Conservation (phyloP, 1,140 invertebrate species). For the Anoplophora glabripennis region DNA sequence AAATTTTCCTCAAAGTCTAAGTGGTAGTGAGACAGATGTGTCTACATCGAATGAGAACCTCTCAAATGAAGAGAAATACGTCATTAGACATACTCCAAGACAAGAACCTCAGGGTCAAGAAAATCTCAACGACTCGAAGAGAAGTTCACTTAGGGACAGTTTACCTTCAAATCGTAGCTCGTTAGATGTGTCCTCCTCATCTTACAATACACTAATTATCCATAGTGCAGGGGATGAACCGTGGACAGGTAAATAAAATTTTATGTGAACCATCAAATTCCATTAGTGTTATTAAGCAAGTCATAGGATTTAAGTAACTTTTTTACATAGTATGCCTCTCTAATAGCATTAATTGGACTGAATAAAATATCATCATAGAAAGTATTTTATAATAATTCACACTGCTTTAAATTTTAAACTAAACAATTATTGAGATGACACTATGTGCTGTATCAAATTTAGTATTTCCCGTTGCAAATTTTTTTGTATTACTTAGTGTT, state of each 20-base stretch:
- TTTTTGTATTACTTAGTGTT: too few relatives aligned
- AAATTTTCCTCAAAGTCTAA: slow-evolving; percentile 67
- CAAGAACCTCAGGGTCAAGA: slow-evolving; percentile 93
- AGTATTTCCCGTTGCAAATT: too few relatives aligned
- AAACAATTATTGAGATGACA: too few relatives aligned
- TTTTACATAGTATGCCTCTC: too few relatives aligned
- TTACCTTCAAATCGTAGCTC: slow-evolving; percentile 71
- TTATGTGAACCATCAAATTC: slow-evolving; percentile 9
- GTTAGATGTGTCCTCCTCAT: slow-evolving; percentile 70
- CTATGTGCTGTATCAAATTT: too few relatives aligned
- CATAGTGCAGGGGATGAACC: slow-evolving; percentile 69
- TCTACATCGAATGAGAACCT: slow-evolving; percentile 88
- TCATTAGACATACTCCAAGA: slow-evolving; percentile 74
- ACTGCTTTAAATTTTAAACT: too few relatives aligned
- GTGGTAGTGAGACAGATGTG: slow-evolving; percentile 86
- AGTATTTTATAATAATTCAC: too few relatives aligned
- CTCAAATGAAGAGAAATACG: slow-evolving; percentile 80
- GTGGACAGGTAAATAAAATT: slow-evolving; percentile 57
- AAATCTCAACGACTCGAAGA: slow-evolving; percentile 64
- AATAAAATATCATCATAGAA: too few relatives aligned
- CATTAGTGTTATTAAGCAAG: not conserved
- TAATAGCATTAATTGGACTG: too few relatives aligned
- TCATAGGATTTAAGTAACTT: too few relatives aligned
- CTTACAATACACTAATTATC: slow-evolving; percentile 78
- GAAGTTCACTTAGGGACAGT: slow-evolving; percentile 69